phyloP scores from a whole-genome alignment of 2,888 invertebrate species.

The Tachina fera region DNA sequence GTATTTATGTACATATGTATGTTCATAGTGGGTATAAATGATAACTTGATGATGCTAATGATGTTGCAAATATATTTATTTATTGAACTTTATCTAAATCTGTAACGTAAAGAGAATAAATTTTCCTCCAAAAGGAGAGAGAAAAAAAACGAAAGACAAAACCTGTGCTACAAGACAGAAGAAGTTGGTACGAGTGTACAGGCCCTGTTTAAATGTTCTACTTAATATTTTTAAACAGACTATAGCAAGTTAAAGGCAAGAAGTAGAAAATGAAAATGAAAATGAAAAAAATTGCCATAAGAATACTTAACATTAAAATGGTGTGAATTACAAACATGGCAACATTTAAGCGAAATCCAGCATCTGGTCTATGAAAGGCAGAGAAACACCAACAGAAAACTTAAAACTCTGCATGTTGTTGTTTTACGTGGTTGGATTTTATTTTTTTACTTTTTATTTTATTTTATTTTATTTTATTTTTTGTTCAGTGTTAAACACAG shows the following conservation, averaged over 20 bases:
- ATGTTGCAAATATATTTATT: conserved; percentile 74
- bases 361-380: conserved; percentile 60
- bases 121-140: conserved; percentile 22
- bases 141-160: background rate
- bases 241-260: background rate
- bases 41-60: conserved; percentile 72
- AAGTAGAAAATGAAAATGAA: background rate
- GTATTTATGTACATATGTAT: background rate
- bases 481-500: conserved; percentile 64
- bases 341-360: conserved; percentile 59
- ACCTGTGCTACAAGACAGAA: conserved; percentile 33
- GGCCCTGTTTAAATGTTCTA: conserved; percentile 33
- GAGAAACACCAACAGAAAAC: conserved; percentile 12
- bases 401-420: conserved; percentile 29
- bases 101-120: conserved; percentile 55
- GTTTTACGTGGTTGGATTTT: conserved; percentile 73
- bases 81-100: conserved; percentile 73
- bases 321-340: conserved; percentile 72
- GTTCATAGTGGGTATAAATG: conserved; percentile 24
- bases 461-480: conserved; percentile 29
- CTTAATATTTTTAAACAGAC: conserved; percentile 11
- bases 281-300: conserved; percentile 14
- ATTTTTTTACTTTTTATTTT: too few relatives aligned
- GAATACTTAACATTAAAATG: conserved; percentile 62
- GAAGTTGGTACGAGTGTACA: conserved; percentile 22